Evolutionary conservation across 2,888 invertebrate genomes (phyloP).

Genomic region (Napeogenes inachia): DNA sequence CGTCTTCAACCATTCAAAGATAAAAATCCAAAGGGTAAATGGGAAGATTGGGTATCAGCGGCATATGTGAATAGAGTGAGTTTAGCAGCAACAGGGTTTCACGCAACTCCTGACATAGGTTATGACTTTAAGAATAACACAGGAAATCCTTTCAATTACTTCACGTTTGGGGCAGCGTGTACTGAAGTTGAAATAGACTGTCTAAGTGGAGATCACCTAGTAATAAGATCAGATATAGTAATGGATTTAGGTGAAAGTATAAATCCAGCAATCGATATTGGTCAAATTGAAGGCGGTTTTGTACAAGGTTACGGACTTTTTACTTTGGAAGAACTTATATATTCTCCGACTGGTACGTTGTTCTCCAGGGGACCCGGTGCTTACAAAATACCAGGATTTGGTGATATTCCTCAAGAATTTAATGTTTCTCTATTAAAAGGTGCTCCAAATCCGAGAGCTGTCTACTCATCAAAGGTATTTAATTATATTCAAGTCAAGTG

Average conservation of each 20-base stretch:
- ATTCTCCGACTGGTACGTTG: conserved; percentile 88
- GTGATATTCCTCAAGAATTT: conserved; percentile 93
- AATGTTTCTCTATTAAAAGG: conserved; percentile 95
- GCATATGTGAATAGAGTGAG: conserved; percentile 88
- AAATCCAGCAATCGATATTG: conserved; percentile 97
- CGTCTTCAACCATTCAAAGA: conserved; percentile 86
- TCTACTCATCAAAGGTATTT: conserved; percentile 95
- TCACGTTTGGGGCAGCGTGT: conserved; percentile 89
- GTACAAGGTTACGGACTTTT: conserved; percentile 96
- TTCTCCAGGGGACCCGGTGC: conserved; percentile 93
- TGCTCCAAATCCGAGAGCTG: conserved; percentile 92
- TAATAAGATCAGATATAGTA: conserved; percentile 93
- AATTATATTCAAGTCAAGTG: neutral
- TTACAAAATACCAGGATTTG: conserved; percentile 95
- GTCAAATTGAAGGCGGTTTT: conserved; percentile 97
- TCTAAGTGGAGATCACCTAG: conserved; percentile 94
- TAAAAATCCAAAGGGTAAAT: conserved; percentile 85
- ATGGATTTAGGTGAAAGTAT: conserved; percentile 97
- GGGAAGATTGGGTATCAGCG: conserved; percentile 89
- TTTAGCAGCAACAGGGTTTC: conserved; percentile 90
- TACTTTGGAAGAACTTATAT: conserved; percentile 92
- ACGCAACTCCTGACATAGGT: conserved; percentile 85
- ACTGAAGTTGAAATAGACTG: conserved; percentile 96
- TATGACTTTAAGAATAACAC: conserved; percentile 83
- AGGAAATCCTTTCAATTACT: conserved; percentile 89